Evolutionary conservation across 2,113 vertebrate genomes (phyloP).

Genomic region (Rhineura floridana): DNA sequence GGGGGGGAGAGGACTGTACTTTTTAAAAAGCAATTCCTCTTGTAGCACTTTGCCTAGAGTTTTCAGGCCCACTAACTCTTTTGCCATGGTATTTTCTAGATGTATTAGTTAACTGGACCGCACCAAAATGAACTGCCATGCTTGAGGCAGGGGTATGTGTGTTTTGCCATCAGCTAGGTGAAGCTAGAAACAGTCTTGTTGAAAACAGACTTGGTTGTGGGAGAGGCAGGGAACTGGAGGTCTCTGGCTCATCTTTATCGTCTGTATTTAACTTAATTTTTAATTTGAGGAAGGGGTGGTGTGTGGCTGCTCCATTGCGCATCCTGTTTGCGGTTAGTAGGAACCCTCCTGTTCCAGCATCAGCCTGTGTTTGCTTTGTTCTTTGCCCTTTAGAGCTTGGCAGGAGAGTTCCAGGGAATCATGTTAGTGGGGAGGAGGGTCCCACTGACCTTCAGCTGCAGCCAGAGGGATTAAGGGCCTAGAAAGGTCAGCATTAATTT

Average conservation of each 20-base stretch:
- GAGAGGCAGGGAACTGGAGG: neutral
- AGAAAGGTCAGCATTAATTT: slow-evolving; percentile 18
- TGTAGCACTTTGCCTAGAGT: neutral
- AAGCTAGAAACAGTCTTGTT: neutral
- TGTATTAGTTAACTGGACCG: neutral
- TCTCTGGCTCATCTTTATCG: neutral
- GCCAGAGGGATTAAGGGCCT: slow-evolving; percentile 14
- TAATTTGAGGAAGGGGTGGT: neutral
- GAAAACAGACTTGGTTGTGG: neutral
- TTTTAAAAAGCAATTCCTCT: no score
- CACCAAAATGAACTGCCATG: neutral
- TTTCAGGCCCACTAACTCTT: neutral
- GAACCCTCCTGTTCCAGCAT: no score
- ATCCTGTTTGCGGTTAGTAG: neutral
- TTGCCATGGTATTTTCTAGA: neutral
- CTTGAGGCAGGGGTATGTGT: no score
- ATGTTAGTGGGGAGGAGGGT: neutral
- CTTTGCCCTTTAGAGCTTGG: slow-evolving; percentile 16
- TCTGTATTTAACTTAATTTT: no score
- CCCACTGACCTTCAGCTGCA: neutral
- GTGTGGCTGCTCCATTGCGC: neutral
- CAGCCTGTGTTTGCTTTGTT: neutral
- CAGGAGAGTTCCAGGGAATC: neutral
- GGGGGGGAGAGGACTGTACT: no score
- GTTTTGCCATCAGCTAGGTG: neutral